These are phyloP conservation scores for Sorex araneus DNA, from an alignment of 2,113 vertebrate species.

Conservation along the genomic window DNA sequence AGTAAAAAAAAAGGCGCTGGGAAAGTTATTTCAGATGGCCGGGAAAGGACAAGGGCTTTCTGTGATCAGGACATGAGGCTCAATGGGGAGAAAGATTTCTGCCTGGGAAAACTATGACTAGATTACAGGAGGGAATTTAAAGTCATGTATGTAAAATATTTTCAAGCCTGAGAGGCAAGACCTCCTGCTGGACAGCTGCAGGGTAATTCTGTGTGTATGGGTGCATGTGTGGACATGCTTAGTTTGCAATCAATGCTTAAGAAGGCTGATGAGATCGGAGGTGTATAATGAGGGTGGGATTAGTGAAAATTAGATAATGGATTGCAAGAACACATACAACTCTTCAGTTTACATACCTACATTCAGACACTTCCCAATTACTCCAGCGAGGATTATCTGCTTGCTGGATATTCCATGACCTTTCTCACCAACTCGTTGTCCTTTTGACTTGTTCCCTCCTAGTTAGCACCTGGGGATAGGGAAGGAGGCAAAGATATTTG, in stretches of 20 bases:
- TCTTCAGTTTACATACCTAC: conserved; percentile 74
- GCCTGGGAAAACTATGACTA: no score
- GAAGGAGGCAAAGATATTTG: conserved; percentile 33
- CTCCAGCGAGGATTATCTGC: conserved; percentile 55
- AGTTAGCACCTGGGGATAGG: conserved; percentile 50
- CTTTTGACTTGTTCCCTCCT: neutral
- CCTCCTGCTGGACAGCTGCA: neutral
- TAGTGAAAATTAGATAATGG: neutral
- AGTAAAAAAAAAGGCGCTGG: neutral
- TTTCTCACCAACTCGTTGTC: neutral
- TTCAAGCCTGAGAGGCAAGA: neutral
- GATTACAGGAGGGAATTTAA: neutral
- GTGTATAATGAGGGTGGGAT: no score
- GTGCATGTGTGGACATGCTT: rapidly evolving
- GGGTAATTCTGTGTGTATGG: neutral
- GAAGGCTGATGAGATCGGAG: neutral
- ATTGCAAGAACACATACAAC: rapidly evolving
- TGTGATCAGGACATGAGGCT: neutral
- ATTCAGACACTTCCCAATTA: conserved; percentile 72
- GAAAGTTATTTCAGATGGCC: neutral
- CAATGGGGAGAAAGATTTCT: neutral
- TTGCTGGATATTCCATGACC: conserved; percentile 65
- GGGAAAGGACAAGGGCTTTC: neutral
- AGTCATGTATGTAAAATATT: neutral
- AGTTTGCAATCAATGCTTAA: neutral